These are phyloP conservation scores for Drosophila lutescens DNA, from an alignment of 2,888 invertebrate genomes.

Conservation along the genomic window DNA sequence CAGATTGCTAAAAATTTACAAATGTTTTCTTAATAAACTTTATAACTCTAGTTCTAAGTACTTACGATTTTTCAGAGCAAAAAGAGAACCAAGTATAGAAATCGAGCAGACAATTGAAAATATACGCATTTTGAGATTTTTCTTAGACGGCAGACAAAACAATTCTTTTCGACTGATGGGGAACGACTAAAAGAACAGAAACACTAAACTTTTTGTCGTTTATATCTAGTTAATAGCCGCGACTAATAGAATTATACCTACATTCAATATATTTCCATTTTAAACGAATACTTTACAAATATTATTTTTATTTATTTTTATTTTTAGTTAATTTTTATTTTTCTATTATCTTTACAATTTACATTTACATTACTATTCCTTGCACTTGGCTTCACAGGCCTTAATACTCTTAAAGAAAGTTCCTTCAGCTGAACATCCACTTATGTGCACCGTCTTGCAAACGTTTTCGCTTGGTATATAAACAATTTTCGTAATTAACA, in stretches of 20 bases:
- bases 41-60: background rate
- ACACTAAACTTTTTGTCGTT: background rate
- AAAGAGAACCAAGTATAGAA: background rate
- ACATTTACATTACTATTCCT: background rate
- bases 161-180: too few relatives aligned
- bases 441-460: background rate
- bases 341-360: background rate
- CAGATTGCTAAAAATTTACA: background rate
- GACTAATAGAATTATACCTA: background rate
- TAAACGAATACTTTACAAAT: too few relatives aligned
- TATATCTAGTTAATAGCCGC: too few relatives aligned
- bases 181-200: background rate
- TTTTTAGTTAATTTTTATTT: background rate
- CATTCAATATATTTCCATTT: background rate
- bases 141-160: background rate
- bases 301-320: background rate
- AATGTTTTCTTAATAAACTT: background rate
- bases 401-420: background rate
- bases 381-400: background rate
- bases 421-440: background rate
- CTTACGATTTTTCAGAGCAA: background rate
- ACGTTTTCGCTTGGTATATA: background rate
- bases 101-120: background rate
- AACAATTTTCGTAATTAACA: slow-evolving; percentile 1
- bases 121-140: background rate